These are phyloP conservation scores for Ischnus inquisitorius DNA, from an alignment of 2,888 invertebrate species.

Conservation along the genomic window DNA sequence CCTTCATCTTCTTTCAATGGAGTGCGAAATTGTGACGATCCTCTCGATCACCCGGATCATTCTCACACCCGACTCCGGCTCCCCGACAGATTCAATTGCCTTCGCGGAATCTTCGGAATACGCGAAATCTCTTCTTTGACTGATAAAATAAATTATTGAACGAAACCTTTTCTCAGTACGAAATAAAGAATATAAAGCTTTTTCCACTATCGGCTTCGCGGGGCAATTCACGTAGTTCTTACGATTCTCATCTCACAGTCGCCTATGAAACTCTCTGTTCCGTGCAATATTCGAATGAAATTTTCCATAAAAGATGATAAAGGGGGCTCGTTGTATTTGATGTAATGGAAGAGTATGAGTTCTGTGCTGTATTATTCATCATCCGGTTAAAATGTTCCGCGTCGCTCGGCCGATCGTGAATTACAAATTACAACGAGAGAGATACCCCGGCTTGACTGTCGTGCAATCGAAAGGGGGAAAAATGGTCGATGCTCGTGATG, in stretches of 20 bases:
- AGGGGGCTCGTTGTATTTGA: neutral
- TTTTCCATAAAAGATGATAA: slow-evolving; percentile 6
- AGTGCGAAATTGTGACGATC: slow-evolving; percentile 35
- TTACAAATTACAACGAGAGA: neutral
- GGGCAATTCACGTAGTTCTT: neutral
- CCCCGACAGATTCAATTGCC: slow-evolving; percentile 7
- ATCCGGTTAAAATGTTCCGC: neutral
- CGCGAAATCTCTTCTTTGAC: slow-evolving; percentile 6
- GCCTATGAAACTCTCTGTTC: neutral
- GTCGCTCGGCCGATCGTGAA: neutral
- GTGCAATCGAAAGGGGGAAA: neutral
- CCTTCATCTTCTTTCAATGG: neutral
- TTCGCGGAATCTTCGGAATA: slow-evolving; percentile 1
- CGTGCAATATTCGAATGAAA: neutral
- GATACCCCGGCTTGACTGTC: neutral
- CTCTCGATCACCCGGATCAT: slow-evolving; percentile 26
- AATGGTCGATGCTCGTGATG: neutral
- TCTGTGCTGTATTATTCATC: neutral
- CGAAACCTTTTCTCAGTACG: neutral
- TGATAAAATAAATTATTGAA: slow-evolving; percentile 2
- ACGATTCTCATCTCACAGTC: neutral
- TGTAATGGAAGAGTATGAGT: neutral
- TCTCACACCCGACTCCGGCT: too few relatives aligned
- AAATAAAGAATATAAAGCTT: neutral
- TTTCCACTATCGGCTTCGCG: neutral